Evolutionary conservation across 2,113 vertebrate species (phyloP).

Genomic region (Cheilinus undulatus): DNA sequence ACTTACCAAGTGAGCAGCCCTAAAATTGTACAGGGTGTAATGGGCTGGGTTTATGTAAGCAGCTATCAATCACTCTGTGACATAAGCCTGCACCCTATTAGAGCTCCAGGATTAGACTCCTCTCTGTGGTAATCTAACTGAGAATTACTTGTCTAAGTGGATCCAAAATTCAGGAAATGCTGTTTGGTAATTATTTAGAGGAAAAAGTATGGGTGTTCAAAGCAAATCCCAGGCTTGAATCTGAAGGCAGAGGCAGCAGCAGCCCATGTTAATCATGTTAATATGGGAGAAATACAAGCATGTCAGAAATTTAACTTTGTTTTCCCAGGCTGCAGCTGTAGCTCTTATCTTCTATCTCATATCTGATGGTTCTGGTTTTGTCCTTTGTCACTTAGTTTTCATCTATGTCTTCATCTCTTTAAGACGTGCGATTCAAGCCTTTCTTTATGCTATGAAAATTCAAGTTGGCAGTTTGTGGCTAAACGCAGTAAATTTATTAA

Average conservation of each 20-base stretch:
- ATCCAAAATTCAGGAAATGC: slow-evolving; percentile 53
- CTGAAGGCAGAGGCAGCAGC: slow-evolving; percentile 22
- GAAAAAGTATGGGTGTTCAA: slow-evolving; percentile 31
- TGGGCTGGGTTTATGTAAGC: slow-evolving; percentile 72
- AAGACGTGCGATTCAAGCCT: slow-evolving; percentile 36
- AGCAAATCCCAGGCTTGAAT: slow-evolving; percentile 13
- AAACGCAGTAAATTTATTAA: slow-evolving; percentile 84
- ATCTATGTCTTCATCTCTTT: slow-evolving; percentile 54
- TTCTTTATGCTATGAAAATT: slow-evolving; percentile 70
- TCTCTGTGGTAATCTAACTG: slow-evolving; percentile 44
- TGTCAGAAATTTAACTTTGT: slow-evolving; percentile 40
- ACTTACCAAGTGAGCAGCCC: slow-evolving; percentile 64
- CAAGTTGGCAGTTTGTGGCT: slow-evolving; percentile 78
- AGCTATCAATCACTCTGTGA: slow-evolving; percentile 77
- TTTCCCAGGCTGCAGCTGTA: slow-evolving; percentile 26
- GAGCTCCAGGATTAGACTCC: slow-evolving; percentile 62
- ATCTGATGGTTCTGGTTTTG: slow-evolving; percentile 42
- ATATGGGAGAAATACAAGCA: slow-evolving; percentile 18
- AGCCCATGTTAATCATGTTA: slow-evolving; percentile 50
- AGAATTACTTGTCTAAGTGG: slow-evolving; percentile 44
- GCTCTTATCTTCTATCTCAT: slow-evolving; percentile 60
- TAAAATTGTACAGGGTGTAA: slow-evolving; percentile 65
- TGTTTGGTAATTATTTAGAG: slow-evolving; percentile 43
- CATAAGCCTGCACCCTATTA: slow-evolving; percentile 74
- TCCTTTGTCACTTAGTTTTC: slow-evolving; percentile 52